Evolutionary conservation across 2,797 vertebrate genomes (phyloP), one percentile per base, ranked within the genome.

Genomic region (Microchirus variegatus): DNA sequence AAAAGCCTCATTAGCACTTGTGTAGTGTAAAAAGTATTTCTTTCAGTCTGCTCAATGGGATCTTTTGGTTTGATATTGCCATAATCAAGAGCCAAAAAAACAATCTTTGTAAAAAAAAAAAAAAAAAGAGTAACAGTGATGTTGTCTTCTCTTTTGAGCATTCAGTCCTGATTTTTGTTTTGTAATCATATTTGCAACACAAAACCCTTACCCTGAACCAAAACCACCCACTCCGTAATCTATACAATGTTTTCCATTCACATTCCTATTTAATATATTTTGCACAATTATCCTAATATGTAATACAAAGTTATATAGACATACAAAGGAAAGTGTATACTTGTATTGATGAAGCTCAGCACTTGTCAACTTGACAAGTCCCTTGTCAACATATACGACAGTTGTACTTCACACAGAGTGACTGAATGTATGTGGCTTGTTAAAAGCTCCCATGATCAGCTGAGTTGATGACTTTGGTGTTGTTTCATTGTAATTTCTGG

Each of bases 41-140:
- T 47, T 47, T 40, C 19, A 50, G 7, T 54, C 36, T 55, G 4
- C 56, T 54, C 35, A 48, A 16, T 26, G 36, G 12, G 45, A 36
- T 31, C 4, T 64, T 67, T 60, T 64, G 22, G 62, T 67, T 6
- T 57, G 37, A 69, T 46, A 18, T 17, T 19, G n/a, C 41, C 35
- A 55, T 54, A 19, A 53, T 55, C 26, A 19, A 53, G 4, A 40
- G 40, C 1, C 60, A 61, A 56, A 41, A n/a, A n/a, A n/a, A n/a
- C n/a, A n/a, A n/a, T n/a, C n/a, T n/a, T n/a, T n/a, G n/a, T n/a
- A n/a, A n/a, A n/a, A n/a, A n/a, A n/a, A n/a, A n/a, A n/a, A n/a
- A n/a, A n/a, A n/a, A n/a, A n/a, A n/a, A n/a, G n/a, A n/a, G n/a
- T n/a, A n/a, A n/a, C n/a, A n/a, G 52, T 36, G 52, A 42, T 15